These are phyloP conservation scores for Sycophila sp. DNA, from an alignment of 1,140 invertebrate genomes.

Conservation along the genomic window DNA sequence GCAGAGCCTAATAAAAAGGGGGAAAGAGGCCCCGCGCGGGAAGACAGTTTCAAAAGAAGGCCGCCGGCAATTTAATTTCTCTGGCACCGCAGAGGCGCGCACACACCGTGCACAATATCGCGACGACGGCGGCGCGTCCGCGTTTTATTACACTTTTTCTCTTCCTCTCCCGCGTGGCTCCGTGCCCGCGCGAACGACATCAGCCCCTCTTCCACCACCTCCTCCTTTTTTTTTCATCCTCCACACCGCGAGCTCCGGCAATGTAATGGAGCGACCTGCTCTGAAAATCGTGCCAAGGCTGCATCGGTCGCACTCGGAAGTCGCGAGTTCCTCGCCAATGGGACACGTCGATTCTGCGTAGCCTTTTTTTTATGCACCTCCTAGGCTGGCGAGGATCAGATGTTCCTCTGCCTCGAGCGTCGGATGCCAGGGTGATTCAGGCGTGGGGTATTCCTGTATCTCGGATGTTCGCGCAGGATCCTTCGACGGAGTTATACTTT, in stretches of 20 bases:
- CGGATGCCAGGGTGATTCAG: neutral
- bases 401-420: no score
- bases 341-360: no score
- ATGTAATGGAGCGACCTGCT: conserved; percentile 51
- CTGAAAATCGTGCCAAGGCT: conserved; percentile 55
- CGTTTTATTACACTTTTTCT: conserved; percentile 61
- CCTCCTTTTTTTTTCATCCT: conserved; percentile 5
- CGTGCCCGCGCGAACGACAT: no score
- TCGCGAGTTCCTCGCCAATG: neutral
- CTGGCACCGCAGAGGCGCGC: conserved; percentile 37
- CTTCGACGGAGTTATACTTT: neutral
- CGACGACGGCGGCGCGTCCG: conserved; percentile 37
- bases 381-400: no score
- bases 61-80: conserved; percentile 50
- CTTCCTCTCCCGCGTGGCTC: conserved; percentile 17
- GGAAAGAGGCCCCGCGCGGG: neutral
- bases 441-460: neutral
- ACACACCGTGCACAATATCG: conserved; percentile 31
- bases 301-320: conserved; percentile 9
- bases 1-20: conserved; percentile 32
- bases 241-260: neutral
- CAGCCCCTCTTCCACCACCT: neutral
- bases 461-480: neutral
- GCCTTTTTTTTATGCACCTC: no score
- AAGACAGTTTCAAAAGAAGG: conserved; percentile 36